Evolutionary conservation across 1,140 invertebrate genomes (phyloP).

Genomic region (Monomorium pharaonis): DNA sequence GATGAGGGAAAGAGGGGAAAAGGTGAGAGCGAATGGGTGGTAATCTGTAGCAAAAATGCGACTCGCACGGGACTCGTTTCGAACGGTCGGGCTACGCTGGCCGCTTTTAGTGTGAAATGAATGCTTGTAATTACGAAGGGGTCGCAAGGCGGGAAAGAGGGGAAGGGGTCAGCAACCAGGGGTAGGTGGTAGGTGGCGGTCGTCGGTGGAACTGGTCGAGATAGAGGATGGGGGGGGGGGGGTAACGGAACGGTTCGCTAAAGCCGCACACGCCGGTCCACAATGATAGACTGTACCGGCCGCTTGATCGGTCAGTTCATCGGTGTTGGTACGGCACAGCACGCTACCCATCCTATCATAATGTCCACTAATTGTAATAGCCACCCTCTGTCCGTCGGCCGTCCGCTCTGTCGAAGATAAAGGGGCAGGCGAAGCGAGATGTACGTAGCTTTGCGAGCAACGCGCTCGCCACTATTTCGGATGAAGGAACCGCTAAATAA

Average conservation of each 20-base stretch:
- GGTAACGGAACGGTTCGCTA: slow-evolving; percentile 62
- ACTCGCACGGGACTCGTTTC: slow-evolving; percentile 73
- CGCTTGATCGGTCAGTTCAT: slow-evolving; percentile 56
- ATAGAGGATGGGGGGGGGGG: slow-evolving; percentile 7
- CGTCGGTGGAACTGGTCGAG: slow-evolving; percentile 1
- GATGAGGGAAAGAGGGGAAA: neutral
- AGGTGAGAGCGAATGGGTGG: slow-evolving; percentile 56
- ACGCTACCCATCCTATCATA: slow-evolving; percentile 62
- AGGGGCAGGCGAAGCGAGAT: slow-evolving; percentile 31
- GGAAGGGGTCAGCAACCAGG: neutral
- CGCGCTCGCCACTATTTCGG: neutral
- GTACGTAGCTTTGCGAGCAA: neutral
- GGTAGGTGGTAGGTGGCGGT: neutral
- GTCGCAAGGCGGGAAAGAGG: neutral
- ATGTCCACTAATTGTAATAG: slow-evolving; percentile 75
- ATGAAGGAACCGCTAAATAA: slow-evolving; percentile 5
- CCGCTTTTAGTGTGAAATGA: slow-evolving; percentile 75
- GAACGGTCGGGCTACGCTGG: slow-evolving; percentile 53
- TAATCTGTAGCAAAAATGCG: slow-evolving; percentile 73
- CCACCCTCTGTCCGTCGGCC: slow-evolving; percentile 63
- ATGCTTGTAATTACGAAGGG: slow-evolving; percentile 75
- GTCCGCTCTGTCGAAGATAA: slow-evolving; percentile 54
- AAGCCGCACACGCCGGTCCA: slow-evolving; percentile 58
- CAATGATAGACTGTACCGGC: slow-evolving; percentile 70
- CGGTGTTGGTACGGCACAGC: slow-evolving; percentile 39